Evolutionary conservation across 2,113 vertebrate genomes (phyloP), one percentile per base, ranked within the genome.

Genomic region (Tauraco erythrolophus): DNA sequence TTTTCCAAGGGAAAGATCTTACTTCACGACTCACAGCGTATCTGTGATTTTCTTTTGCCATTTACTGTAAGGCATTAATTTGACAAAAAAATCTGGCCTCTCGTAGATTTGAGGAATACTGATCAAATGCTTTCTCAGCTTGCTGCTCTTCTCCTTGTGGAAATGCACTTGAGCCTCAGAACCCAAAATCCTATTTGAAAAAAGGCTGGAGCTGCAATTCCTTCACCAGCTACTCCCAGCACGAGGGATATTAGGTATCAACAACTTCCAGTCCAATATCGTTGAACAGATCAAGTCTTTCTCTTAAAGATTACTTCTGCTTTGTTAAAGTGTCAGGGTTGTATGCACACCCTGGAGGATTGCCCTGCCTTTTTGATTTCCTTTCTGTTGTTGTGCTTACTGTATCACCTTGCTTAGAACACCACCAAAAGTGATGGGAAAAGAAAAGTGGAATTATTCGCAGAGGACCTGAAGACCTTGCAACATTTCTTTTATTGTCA

Each of bases 221-320:
- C 69, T 82, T 76, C 31, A 18, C 54, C 14, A 60, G 37, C 78
- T 79, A 71, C 80, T 95, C 82, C 84, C 61, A 85, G 60, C 54
- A 79, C 28, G n/a, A 19, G 39, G 37, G n/a, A 71, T 82, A 92
- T 82, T 82, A 92, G 39, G 60, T 71, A 94, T 45, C 77, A 97
- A 90, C 66, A 84, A 86, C 79, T 88, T 89, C 70, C 72, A 79
- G 33, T 21, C 80, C 87, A 93, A 50, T 50, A 94, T 65, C 50
- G 85, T 43, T 22, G 31, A 96, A 95, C 62, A 95, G 96, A 97
- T 87, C 75, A 88, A 83, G 88, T 89, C 35, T 91, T 95, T 81
- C 81, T 95, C 93, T 76, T 79, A 37, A 76, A 80, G 62, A 92
- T 92, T 51, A 60, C 61, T 94, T 88, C 50, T 86, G 60, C 80